Evolutionary conservation across 1,140 invertebrate species (phyloP).

Genomic region (Euwallacea similis): DNA sequence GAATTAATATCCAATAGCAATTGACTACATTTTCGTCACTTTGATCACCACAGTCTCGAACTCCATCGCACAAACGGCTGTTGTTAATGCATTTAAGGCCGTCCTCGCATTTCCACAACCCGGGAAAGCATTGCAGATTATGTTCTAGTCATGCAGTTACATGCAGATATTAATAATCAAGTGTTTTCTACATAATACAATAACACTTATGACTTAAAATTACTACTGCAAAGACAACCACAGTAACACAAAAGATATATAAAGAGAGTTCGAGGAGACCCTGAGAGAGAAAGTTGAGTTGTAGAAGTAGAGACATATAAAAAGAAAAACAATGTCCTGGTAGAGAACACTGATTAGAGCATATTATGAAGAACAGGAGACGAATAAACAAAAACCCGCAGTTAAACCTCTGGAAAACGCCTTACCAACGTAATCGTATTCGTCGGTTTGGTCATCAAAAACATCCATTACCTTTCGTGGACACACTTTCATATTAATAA

Average conservation of each 20-base stretch:
- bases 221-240: too few relatives aligned
- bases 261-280: too few relatives aligned
- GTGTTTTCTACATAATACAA: too few relatives aligned
- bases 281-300: too few relatives aligned
- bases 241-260: too few relatives aligned
- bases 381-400: constrained; percentile 4
- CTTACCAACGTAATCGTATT: constrained; percentile 60
- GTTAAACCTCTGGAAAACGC: constrained; percentile 17
- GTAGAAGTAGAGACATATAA: too few relatives aligned
- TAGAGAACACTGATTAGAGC: too few relatives aligned
- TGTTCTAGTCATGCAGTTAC: constrained; percentile 18
- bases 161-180: too few relatives aligned
- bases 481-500: constrained; percentile 59
- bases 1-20: constrained; percentile 17
- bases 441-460: constrained; percentile 69
- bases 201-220: too few relatives aligned
- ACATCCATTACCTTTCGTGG: constrained; percentile 61
- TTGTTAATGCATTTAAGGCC: constrained; percentile 41
- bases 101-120: constrained; percentile 42
- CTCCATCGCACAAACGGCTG: constrained; percentile 43
- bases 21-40: constrained; percentile 43
- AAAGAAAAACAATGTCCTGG: too few relatives aligned
- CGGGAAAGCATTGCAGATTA: constrained; percentile 17
- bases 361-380: background rate
- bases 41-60: constrained; percentile 42